Evolutionary conservation across 2,797 vertebrate genomes (phyloP).

Genomic region (Threskiornis aethiopicus): DNA sequence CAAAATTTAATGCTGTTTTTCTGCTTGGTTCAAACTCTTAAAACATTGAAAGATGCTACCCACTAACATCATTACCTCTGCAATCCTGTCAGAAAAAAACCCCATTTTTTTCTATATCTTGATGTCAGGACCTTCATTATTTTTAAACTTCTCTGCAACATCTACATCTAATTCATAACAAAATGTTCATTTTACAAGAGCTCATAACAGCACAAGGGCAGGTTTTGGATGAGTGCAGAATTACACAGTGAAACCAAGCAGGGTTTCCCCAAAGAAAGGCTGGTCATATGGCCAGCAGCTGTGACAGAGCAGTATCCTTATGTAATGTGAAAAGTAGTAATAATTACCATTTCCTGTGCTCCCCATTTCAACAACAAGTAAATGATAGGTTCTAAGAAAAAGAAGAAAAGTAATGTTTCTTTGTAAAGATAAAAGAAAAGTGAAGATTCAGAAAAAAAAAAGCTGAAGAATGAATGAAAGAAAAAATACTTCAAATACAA

Average conservation of each 20-base stretch:
- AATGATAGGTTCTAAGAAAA: background rate
- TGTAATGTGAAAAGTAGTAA: slow-evolving; percentile 13
- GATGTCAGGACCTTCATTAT: background rate
- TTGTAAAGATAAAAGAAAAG: background rate
- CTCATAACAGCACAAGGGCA: background rate
- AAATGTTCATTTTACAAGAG: background rate
- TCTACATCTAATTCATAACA: background rate
- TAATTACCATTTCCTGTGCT: background rate
- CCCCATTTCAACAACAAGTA: background rate
- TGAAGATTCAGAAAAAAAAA: background rate
- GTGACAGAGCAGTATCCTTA: background rate
- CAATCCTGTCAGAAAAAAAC: background rate
- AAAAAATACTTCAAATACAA: background rate
- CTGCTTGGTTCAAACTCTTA: background rate
- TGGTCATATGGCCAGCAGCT: slow-evolving; percentile 66
- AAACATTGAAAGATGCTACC: background rate
- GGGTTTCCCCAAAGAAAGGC: background rate
- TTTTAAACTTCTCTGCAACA: background rate
- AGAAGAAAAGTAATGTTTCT: background rate
- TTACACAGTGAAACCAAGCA: background rate
- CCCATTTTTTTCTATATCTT: background rate
- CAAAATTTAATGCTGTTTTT: background rate
- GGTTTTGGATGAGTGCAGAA: background rate
- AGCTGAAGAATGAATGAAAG: background rate
- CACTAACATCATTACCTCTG: background rate